Conservation (phyloP, 2,888 invertebrate species). For the Acrobasis suavella region DNA sequence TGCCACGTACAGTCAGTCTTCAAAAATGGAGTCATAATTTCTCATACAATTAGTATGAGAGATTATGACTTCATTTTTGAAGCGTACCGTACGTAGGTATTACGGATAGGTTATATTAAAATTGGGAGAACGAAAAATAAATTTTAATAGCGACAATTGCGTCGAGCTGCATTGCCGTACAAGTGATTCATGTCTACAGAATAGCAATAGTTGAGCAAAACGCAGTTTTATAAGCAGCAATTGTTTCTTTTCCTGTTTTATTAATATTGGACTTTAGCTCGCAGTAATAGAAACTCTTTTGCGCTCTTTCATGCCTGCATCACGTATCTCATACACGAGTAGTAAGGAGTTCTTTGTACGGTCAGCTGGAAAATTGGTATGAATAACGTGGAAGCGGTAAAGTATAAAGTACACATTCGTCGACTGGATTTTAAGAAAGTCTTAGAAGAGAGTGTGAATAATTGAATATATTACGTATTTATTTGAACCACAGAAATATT, state of each 20-base stretch:
- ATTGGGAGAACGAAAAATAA: constrained; percentile 22
- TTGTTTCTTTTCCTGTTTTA: constrained; percentile 25
- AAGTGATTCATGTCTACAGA: constrained; percentile 61
- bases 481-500: too few species aligned
- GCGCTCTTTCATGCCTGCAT: constrained; percentile 30
- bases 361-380: constrained; percentile 7
- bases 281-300: constrained; percentile 11
- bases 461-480: too few species aligned
- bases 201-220: constrained; percentile 56
- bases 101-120: too few species aligned
- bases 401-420: background rate
- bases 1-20: too few species aligned
- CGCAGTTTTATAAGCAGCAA: constrained; percentile 41
- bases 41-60: too few species aligned
- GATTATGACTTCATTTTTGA: too few species aligned
- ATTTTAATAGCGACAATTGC: constrained; percentile 48
- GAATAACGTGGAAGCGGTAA: background rate
- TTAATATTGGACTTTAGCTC: constrained; percentile 10
- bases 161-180: constrained; percentile 44
- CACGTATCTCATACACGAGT: constrained; percentile 47
- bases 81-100: too few species aligned
- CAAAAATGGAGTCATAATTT: too few species aligned
- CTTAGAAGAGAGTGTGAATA: too few species aligned
- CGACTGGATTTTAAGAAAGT: too few species aligned
- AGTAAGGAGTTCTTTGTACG: constrained; percentile 15